Evolutionary conservation across 1,140 invertebrate species (phyloP).

Genomic region (Drosophila mojavensis): DNA sequence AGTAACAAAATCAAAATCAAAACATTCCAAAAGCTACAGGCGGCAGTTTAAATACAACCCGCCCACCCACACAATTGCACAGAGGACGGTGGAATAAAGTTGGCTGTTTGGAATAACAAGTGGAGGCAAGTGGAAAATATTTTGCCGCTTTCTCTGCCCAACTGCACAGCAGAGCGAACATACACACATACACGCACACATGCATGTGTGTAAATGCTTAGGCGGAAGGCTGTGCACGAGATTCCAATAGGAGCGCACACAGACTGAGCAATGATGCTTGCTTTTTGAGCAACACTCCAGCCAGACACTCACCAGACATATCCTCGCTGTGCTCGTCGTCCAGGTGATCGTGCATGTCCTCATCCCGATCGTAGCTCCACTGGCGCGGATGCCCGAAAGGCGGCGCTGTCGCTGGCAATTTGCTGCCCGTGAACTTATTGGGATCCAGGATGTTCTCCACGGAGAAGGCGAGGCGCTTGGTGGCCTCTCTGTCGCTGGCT

Average conservation of each 20-base stretch:
- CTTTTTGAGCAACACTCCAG: background rate
- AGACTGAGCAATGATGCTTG: background rate
- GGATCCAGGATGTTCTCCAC: constrained; percentile 96
- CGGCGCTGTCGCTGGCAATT: constrained; percentile 41
- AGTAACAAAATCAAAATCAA: constrained; percentile 69
- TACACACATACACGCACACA: background rate
- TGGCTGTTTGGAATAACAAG: constrained; percentile 16
- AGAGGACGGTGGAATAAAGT: constrained; percentile 13
- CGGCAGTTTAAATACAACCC: constrained; percentile 63
- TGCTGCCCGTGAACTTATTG: constrained; percentile 92
- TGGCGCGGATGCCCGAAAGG: constrained; percentile 73
- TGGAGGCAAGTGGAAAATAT: constrained; percentile 3
- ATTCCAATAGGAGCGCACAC: constrained; percentile 29
- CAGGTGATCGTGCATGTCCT: constrained; percentile 78
- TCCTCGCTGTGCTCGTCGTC: constrained; percentile 83
- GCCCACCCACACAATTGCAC: constrained; percentile 18
- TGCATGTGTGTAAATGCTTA: background rate
- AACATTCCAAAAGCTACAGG: constrained; percentile 73
- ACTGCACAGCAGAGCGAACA: too few species aligned
- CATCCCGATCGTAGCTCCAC: constrained; percentile 85
- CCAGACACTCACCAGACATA: constrained; percentile 77
- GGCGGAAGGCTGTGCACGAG: background rate
- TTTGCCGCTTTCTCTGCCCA: constrained; percentile 3
- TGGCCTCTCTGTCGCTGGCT: constrained; percentile 74
- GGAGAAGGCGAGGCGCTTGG: constrained; percentile 90